Evolutionary conservation across 2,113 vertebrate genomes (phyloP).

Genomic region (Phylloscopus whistleri): DNA sequence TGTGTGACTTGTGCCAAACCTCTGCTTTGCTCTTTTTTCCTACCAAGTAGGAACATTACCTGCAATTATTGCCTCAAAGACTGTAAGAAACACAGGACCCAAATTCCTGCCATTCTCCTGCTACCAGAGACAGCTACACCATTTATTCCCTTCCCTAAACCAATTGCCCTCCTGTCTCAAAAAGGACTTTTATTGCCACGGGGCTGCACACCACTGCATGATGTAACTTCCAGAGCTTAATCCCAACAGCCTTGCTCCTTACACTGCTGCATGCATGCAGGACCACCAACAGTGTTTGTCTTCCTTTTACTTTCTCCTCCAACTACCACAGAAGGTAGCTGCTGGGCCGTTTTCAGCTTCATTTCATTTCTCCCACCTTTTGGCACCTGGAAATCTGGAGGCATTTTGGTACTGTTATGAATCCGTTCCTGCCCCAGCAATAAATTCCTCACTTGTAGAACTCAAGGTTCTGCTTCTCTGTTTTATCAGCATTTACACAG

Average conservation of each 20-base stretch:
- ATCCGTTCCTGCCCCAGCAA: background rate
- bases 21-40: background rate
- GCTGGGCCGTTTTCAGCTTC: background rate
- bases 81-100: background rate
- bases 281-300: background rate
- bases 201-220: background rate
- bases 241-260: background rate
- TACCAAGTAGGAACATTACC: rapidly evolving
- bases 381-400: background rate
- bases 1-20: background rate
- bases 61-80: background rate
- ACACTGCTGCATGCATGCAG: background rate
- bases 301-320: background rate
- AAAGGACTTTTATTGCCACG: background rate
- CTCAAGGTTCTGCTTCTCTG: background rate
- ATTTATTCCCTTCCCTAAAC: background rate
- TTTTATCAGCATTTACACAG: background rate
- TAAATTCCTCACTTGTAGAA: background rate
- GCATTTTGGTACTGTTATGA: background rate
- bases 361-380: background rate
- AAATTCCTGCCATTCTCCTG: background rate
- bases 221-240: background rate
- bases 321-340: background rate
- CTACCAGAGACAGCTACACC: rapidly evolving
- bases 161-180: background rate